Evolutionary conservation across 1,140 invertebrate genomes (phyloP), one percentile per base, ranked within the genome.

Genomic region (Anadara kagoshimensis): DNA sequence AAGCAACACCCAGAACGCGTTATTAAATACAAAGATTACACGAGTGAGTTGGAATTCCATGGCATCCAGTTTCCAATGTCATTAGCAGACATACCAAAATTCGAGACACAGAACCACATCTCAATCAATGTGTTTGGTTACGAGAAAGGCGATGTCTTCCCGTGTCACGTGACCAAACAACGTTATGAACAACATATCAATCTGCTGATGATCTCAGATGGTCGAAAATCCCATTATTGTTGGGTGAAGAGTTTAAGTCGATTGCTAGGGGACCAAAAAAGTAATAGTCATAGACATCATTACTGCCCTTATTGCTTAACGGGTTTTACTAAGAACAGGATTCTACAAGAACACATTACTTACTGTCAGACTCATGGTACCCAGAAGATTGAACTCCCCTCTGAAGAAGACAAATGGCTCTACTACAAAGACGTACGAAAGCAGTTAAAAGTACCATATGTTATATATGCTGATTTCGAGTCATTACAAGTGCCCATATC

Each of bases 41-140:
- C n/a, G n/a, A n/a, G n/a, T n/a, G n/a, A n/a, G n/a, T n/a, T n/a
- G 47, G 63, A 56, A 73, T 73, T 18, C 14, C 29, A n/a, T n/a
- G n/a, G n/a, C n/a, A n/a, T n/a, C n/a, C n/a, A n/a, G n/a, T 57
- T 67, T 63, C 44, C 69, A n/a, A 69, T 14, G 49, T 72, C 41
- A 41, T 24, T 71, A 16, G 29, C 11, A 18, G 74, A 76, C 49
- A 68, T 76, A 43, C 29, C 22, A 8, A 67, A 72, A 22, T 76
- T 76, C 26, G 69, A 76, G 45, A 67, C 36, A 5, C 69, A 68
- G 24, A 76, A 76, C 47, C 12, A 67, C 10, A 72, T 76, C 16
- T 71, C 45, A 20, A 51, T 76, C 29, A 71, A 71, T 49, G 56
- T 76, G 16, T 71, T 73, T 26, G 65, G 66, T 16, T 69, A 62